phyloP scores from a whole-genome alignment of 1,140 invertebrate genomes.

The Orius insidiosus region DNA sequence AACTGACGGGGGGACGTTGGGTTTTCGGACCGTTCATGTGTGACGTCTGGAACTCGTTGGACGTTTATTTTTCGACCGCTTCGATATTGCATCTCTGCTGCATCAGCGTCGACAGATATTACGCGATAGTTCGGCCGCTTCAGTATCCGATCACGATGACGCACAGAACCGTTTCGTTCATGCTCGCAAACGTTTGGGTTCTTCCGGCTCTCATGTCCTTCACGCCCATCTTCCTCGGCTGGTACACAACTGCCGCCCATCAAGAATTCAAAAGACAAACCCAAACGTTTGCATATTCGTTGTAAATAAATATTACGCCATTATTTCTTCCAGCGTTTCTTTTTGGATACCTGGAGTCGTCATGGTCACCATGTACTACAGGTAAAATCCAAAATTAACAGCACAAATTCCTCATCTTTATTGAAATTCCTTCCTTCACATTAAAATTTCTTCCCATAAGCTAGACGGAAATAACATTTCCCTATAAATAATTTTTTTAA shows the following conservation, averaged over 20 bases:
- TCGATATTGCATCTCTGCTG: conserved; percentile 88
- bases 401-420: too few species aligned
- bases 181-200: conserved; percentile 83
- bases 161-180: conserved; percentile 67
- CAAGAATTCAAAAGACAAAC: conserved; percentile 36
- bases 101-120: conserved; percentile 81
- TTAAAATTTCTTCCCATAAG: too few species aligned
- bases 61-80: conserved; percentile 88
- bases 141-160: conserved; percentile 82
- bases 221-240: conserved; percentile 82
- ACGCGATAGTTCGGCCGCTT: conserved; percentile 73
- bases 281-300: conserved; percentile 68
- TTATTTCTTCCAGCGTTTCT: conserved; percentile 78
- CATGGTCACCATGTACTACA: conserved; percentile 84
- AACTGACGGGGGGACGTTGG: conserved; percentile 49
- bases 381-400: conserved; percentile 25
- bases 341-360: conserved; percentile 90
- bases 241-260: conserved; percentile 74
- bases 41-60: conserved; percentile 87
- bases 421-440: too few species aligned
- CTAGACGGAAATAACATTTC: too few species aligned
- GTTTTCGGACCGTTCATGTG: conserved; percentile 73
- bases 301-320: conserved; percentile 68
- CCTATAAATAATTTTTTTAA: too few species aligned
- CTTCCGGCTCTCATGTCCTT: conserved; percentile 85